Percentiles rank a stretch among this genome's conserved stretches.
phyloP scores from a whole-genome alignment of 2,888 invertebrate genomes.

The Koerneria pararmatus region DNA sequence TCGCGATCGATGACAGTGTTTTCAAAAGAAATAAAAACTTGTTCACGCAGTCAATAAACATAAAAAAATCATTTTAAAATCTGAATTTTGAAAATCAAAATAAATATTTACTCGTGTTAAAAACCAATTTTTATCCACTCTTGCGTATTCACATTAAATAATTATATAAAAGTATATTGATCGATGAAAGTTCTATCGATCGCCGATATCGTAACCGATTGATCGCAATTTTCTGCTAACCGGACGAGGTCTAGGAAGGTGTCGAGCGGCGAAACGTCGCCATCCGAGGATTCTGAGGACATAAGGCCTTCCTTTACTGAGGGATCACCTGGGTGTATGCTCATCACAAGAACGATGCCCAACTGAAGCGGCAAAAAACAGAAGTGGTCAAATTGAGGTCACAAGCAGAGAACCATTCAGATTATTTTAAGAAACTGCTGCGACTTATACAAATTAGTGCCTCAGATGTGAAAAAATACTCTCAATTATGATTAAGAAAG shows the following conservation, averaged over 20 bases:
- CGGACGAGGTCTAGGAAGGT: conserved; percentile 83
- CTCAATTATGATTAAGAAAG: not conserved
- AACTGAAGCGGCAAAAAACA: conserved; percentile 50
- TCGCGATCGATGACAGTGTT: conserved; percentile 5
- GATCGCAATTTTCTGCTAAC: too few relatives aligned
- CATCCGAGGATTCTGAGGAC: conserved; percentile 38
- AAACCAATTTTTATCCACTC: too few relatives aligned
- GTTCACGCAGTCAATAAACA: too few relatives aligned
- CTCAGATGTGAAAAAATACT: not conserved
- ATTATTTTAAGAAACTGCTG: not conserved
- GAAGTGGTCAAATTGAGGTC: not conserved
- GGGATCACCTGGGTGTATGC: conserved; percentile 69
- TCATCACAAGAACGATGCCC: conserved; percentile 69
- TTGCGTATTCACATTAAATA: too few relatives aligned
- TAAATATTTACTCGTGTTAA: too few relatives aligned
- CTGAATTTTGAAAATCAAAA: too few relatives aligned
- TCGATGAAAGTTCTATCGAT: too few relatives aligned
- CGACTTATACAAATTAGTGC: not conserved
- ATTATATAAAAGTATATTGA: too few relatives aligned
- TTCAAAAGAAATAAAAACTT: too few relatives aligned
- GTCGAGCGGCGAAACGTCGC: conserved; percentile 67
- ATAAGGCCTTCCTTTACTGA: conserved; percentile 54
- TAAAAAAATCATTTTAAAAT: too few relatives aligned
- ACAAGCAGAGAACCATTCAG: not conserved
- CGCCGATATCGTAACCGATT: too few relatives aligned